Conservation (phyloP, 2,113 vertebrate genomes). For the Pycnonotus jocosus region DNA sequence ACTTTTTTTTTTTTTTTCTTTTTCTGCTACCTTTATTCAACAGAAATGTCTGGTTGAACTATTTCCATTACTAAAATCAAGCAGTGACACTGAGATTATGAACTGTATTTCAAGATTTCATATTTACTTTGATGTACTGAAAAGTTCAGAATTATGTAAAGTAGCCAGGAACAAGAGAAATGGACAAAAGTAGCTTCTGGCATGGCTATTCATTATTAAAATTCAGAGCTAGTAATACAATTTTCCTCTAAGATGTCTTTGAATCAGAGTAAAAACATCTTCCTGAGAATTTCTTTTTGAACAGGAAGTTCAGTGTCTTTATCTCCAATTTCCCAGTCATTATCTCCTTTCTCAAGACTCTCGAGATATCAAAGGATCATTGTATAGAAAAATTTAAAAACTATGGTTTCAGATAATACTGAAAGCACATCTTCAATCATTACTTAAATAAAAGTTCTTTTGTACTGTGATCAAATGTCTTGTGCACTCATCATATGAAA, state of each 20-base stretch:
- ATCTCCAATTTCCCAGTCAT: background rate
- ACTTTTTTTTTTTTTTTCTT: background rate
- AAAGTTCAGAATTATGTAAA: background rate
- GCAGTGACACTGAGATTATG: background rate
- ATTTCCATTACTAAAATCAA: background rate
- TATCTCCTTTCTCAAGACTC: background rate
- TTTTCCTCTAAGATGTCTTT: background rate
- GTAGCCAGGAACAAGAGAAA: background rate
- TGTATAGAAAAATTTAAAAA: background rate
- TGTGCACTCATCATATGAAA: background rate
- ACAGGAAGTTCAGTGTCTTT: background rate
- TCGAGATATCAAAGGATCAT: background rate
- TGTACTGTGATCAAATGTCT: background rate
- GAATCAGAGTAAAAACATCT: background rate
- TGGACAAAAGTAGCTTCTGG: background rate
- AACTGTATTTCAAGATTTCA: background rate
- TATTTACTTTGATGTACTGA: background rate
- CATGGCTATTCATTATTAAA: background rate
- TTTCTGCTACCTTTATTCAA: background rate
- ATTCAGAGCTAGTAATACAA: background rate
- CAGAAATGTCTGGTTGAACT: background rate
- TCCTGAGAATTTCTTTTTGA: background rate
- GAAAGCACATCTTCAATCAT: background rate
- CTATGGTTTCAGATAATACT: background rate
- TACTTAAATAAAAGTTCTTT: background rate